A percentile compares a stretch with the other conserved stretches of the same genome.
These are phyloP conservation scores for Sebastes hopkinsi DNA, from an alignment of 2,797 vertebrate genomes.

Conservation along the genomic window DNA sequence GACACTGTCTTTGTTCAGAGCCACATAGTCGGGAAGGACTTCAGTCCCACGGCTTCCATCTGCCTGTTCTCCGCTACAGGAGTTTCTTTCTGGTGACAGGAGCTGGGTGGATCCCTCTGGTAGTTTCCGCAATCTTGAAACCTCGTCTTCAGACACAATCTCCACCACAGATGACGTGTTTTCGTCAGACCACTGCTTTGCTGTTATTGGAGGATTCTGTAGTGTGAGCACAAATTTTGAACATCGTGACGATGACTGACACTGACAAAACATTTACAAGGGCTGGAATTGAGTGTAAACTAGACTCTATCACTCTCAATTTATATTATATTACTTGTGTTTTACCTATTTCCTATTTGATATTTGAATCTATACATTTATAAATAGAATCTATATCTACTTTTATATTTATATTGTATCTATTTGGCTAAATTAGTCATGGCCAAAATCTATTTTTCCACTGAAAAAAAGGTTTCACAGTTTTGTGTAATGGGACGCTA, in stretches of 20 bases:
- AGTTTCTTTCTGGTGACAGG: conserved; percentile 28
- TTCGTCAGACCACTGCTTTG: conserved; percentile 77
- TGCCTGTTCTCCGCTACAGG: not conserved
- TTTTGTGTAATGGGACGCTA: not conserved
- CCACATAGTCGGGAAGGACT: conserved; percentile 78
- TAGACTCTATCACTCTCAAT: not conserved
- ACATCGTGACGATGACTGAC: not conserved
- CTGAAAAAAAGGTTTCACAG: not conserved
- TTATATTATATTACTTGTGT: not conserved
- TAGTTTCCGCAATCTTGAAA: conserved; percentile 21
- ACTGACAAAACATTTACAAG: not conserved
- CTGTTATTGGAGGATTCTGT: conserved; percentile 67
- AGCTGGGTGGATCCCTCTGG: conserved; percentile 34
- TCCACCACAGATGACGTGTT: conserved; percentile 76
- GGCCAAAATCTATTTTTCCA: not conserved
- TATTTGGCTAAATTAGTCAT: not conserved
- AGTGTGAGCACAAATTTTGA: not conserved
- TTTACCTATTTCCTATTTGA: not conserved
- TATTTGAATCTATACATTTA: not conserved
- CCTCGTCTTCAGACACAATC: conserved; percentile 69
- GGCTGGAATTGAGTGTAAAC: not conserved
- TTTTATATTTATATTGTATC: not conserved
- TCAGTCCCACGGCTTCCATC: conserved; percentile 20
- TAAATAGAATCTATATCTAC: not conserved
- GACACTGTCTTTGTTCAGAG: conserved; percentile 67